Conservation (phyloP, 2,888 invertebrate species). For the Luffia ferchaultella region DNA sequence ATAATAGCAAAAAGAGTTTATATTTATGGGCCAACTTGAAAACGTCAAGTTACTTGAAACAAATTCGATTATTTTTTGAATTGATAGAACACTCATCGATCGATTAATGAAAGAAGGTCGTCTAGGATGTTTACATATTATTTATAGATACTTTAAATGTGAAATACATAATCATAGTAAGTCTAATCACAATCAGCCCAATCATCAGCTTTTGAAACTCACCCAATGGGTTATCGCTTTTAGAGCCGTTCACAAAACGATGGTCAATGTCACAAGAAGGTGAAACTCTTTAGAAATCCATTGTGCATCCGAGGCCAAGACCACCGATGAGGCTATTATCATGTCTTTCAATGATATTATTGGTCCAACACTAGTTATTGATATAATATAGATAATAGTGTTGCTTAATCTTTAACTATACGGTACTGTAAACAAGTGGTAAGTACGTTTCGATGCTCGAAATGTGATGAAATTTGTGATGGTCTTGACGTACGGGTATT, state of each 20-base stretch:
- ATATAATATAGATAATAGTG: not conserved
- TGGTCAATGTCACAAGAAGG: not conserved
- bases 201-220: not conserved
- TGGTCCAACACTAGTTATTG: not conserved
- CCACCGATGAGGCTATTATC: not conserved
- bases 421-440: not conserved
- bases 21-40: too few relatives aligned
- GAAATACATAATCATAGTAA: too few relatives aligned
- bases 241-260: not conserved
- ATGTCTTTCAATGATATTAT: not conserved
- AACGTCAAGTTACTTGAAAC: too few relatives aligned
- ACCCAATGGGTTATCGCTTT: not conserved
- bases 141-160: too few relatives aligned
- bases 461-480: too few relatives aligned
- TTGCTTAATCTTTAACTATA: not conserved
- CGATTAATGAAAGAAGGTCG: too few relatives aligned
- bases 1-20: too few relatives aligned
- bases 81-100: too few relatives aligned
- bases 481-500: too few relatives aligned
- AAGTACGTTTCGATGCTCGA: too few relatives aligned
- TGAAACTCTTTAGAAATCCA: not conserved
- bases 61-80: too few relatives aligned
- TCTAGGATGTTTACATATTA: too few relatives aligned
- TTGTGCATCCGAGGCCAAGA: not conserved
- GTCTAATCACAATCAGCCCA: not conserved